Evolutionary conservation across 2,113 vertebrate genomes (phyloP), one percentile per base, ranked within the genome.

Genomic region (Actenoides hombroni): DNA sequence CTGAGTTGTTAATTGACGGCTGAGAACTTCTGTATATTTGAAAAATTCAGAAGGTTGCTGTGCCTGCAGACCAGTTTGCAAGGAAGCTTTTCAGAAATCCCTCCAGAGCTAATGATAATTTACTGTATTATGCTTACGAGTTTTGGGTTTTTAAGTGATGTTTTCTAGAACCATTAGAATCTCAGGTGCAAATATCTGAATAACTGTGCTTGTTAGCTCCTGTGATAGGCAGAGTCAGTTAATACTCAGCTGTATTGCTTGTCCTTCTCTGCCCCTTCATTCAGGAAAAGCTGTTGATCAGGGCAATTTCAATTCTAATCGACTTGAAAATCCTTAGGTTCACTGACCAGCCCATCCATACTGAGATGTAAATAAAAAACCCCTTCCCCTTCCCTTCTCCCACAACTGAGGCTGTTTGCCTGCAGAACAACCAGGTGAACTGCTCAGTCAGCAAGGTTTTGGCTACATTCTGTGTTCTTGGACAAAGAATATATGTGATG

Each of bases 141-240:
- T 35, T 83, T 42, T 84, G n/a, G 21, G 13, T 12, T 75, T 87
- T 83, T 18, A 86, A 46, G 61, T 82, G 48, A 68, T 90, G 86
- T 96, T 92, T 97, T 96, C 81, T 96, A 95, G 95, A 89, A 76
- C 69, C 46, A 70, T 91, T 96, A 94, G 96, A 94, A 93, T 96
- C 95, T 97, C 96, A 96, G 94, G 96, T 97, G 88, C 92, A 87
- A 92, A 60, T 95, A 84, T 95, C 88, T 94, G 80, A 83, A 90
- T 88, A 93, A 96, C 95, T 96, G 91, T 97, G 94, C 90, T 96
- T 89, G 59, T 51, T 84, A 88, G 86, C 51, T 94, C 56, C 37
- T 76, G 1, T 24, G 28, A 71, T 82, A 94, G 91, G 96, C 95
- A 96, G 95, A 92, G 92, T 86, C 65, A 82, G 3, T 88, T 75